Base-by-base conservation (phyloP, 2,797 vertebrate genomes). In the Sebastes cheni region DNA sequence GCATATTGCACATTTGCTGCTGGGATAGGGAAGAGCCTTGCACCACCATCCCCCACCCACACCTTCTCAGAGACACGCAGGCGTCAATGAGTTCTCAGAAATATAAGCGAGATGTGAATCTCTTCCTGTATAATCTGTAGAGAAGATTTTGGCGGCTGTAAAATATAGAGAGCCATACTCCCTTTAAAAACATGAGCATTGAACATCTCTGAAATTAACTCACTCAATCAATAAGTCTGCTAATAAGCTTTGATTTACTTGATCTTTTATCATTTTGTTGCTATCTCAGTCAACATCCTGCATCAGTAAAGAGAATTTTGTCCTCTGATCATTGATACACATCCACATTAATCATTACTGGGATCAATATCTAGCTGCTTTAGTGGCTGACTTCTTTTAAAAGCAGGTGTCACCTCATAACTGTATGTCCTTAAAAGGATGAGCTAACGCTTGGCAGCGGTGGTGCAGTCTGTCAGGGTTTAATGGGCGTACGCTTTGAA, bases 361-460 rank as follows among this genome's bases (percentile, higher is more conserved):
- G 34, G 27, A 78, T 87, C 71, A 75, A 71, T 69, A 80, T 58
- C n/a, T 27, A 8, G 67, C 39, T 68, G 39, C 69, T 79, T 66
- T 12, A 69, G 32, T 55, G 72, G 61, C 39, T 56, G 60, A 72
- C 30, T 73, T 29, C 18, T 76, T 61, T 50, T 68, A 18, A 73
- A 84, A 82, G 72, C 83, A 82, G 83, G 80, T 88, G 91, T 80
- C 39, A 13, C 34, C 54, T 60, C 52, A 8, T 67, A 52, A 72
- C 69, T 68, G 60, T 30, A 89, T 93, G 86, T 87, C 94, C 86
- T 92, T 94, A 94, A 94, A 95, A 91, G 91, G 80, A 88, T 90
- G 74, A 76, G 46, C 50, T 82, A 70, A 85, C 20, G 4, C 71
- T 86, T 86, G 39, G 76, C 71, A 75, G 77, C 79, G 75, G 67